Base-by-base conservation (phyloP, 1,140 invertebrate genomes). In the Drosophila lacertosa region DNA sequence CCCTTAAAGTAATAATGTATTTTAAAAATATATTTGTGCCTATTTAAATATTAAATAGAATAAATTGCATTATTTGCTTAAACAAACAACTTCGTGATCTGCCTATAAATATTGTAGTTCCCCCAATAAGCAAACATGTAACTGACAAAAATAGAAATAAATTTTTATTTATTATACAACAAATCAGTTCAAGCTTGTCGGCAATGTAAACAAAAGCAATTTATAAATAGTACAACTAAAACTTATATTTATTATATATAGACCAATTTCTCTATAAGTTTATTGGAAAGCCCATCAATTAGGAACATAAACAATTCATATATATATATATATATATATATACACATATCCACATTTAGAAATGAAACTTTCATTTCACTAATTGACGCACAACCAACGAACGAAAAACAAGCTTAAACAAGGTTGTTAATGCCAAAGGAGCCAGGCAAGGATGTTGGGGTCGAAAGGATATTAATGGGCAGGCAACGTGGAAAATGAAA, bases 351-450 rank as follows among this genome's bases (percentile, higher is more conserved):
- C 50, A n/a, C n/a, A 24, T 6, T 13, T 10, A n/a, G 33, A 74
- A 40, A 57, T 26, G 6, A 22, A 48, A 39, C 44, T 55, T 67
- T 72, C 44, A 77, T 73, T 73, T 68, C 11, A 35, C 67, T 72
- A 80, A 81, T 68, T 68, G 67, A 64, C 16, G 11, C 29, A 20
- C 13, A 42, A 45, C 39, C 13, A 42, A 45, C 39, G 20, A 45
- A 11, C 26, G 24, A 45, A 11, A n/a, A 62, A 73, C 16, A 47
- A 68, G 44, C 22, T 32, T 53, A 62, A 50, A 62, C 45, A 55
- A 64, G 18, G 33, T 26, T 11, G 42, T 40, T 20, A 53, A 45
- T 35, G 29, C 26, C 35, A 26, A 29, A 51, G 29, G 47, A 44
- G 32, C 24, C 18, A 16, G 29, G 24, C 26, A 29, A 33, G 47